A percentile compares a stretch with the other conserved stretches of the same genome.
Evolutionary conservation across 2,888 invertebrate species (phyloP).

Genomic region (Agrotis clavis): DNA sequence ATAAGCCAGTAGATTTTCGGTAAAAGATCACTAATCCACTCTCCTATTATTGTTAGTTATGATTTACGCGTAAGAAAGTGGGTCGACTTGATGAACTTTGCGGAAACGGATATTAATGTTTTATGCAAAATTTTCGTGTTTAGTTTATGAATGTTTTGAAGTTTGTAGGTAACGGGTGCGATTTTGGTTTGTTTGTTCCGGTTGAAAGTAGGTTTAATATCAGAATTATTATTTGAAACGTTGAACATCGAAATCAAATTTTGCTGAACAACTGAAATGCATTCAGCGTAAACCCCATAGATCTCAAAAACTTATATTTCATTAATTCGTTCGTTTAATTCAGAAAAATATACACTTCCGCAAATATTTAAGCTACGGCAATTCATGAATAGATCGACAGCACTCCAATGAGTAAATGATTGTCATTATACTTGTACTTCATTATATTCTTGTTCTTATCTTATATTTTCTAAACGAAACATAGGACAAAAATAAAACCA

Average conservation of each 20-base stretch:
- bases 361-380: too few relatives aligned
- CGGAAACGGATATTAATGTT: slow-evolving; percentile 61
- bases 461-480: too few relatives aligned
- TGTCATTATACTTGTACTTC: background rate
- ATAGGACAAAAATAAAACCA: background rate
- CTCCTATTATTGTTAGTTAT: slow-evolving; percentile 55
- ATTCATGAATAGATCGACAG: too few relatives aligned
- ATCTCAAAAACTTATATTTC: too few relatives aligned
- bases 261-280: too few relatives aligned
- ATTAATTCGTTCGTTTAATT: background rate
- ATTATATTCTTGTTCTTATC: too few relatives aligned
- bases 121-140: slow-evolving; percentile 50
- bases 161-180: slow-evolving; percentile 36
- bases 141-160: slow-evolving; percentile 41
- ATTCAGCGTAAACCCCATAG: too few relatives aligned
- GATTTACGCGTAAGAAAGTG: slow-evolving; percentile 63
- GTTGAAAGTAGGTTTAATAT: slow-evolving; percentile 18
- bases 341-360: background rate
- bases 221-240: background rate
- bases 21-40: slow-evolving; percentile 40
- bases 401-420: too few relatives aligned
- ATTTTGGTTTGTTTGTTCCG: slow-evolving; percentile 46
- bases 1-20: slow-evolving; percentile 53
- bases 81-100: slow-evolving; percentile 60
- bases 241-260: too few relatives aligned